A percentile compares a stretch with the other conserved stretches of the same genome.
phyloP scores from a whole-genome alignment of 1,140 invertebrate species.

The Tribolium madens region DNA sequence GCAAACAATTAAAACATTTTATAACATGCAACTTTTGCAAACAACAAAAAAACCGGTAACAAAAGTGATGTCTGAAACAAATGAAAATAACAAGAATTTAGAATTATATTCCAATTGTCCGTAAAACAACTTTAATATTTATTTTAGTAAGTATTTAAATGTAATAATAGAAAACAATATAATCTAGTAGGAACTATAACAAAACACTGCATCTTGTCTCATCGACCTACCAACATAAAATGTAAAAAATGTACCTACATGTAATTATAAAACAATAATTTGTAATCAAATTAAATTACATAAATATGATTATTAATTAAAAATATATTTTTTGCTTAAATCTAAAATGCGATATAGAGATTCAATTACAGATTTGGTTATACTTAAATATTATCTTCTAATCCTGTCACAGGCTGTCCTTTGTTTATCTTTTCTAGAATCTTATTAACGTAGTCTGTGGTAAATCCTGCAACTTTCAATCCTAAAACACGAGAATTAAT shows the following conservation, averaged over 20 bases:
- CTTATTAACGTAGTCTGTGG: constrained; percentile 89
- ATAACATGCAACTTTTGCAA: background rate
- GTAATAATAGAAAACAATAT: background rate
- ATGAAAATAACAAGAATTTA: too few species aligned
- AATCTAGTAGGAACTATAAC: constrained; percentile 30
- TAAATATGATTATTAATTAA: constrained; percentile 15
- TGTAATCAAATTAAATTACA: background rate
- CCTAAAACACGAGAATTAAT: constrained; percentile 76
- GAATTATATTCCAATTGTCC: too few species aligned
- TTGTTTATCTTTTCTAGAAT: constrained; percentile 82
- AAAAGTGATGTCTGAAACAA: too few species aligned
- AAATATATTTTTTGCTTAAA: constrained; percentile 1
- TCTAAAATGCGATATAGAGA: constrained; percentile 45
- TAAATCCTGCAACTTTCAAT: constrained; percentile 82
- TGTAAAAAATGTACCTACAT: background rate
- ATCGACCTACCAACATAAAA: too few species aligned
- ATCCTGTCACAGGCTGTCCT: constrained; percentile 75
- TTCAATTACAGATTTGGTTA: constrained; percentile 44
- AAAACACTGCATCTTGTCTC: constrained; percentile 17
- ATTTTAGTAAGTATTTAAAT: constrained; percentile 1
- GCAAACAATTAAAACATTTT: constrained; percentile 27
- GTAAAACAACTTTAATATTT: background rate
- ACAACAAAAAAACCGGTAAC: too few species aligned
- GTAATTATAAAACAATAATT: background rate
- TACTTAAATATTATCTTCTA: constrained; percentile 68